phyloP scores from a whole-genome alignment of 2,797 vertebrate genomes.

The Nyctalus aviator region DNA sequence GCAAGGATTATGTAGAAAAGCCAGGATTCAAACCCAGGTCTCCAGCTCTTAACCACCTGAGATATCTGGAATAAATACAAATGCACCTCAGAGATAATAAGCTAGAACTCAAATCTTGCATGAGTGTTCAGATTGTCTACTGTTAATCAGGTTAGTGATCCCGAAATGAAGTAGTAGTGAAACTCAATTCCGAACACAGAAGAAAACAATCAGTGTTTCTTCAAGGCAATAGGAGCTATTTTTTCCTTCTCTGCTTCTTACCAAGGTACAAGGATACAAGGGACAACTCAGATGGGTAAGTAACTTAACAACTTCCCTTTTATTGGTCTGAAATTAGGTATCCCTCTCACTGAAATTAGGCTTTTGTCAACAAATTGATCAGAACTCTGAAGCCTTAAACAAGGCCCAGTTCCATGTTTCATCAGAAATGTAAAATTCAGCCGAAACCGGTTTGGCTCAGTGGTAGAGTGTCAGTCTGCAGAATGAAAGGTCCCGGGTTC shows the following conservation, averaged over 20 bases:
- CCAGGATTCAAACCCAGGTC: constrained; percentile 30
- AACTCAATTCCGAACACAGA: constrained; percentile 20
- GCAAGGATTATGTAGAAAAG: not conserved
- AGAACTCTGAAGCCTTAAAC: constrained; percentile 24
- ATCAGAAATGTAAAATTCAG: constrained; percentile 49
- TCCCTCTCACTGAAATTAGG: not conserved
- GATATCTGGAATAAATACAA: not conserved
- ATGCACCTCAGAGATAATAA: not conserved
- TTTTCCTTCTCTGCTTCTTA: not conserved
- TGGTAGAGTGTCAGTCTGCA: no score
- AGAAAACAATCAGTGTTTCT: constrained; percentile 43
- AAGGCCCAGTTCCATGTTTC: constrained; percentile 30
- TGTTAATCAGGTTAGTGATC: not conserved
- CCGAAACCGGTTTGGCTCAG: no score
- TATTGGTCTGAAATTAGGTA: constrained; percentile 42
- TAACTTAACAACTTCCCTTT: not conserved
- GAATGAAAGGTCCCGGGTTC: no score
- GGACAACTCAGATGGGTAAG: not conserved
- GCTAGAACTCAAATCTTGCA: constrained; percentile 20
- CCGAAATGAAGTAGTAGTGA: constrained; percentile 36
- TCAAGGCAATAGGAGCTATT: not conserved
- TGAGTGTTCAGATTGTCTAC: not conserved
- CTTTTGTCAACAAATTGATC: constrained; percentile 35
- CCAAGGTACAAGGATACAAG: not conserved
- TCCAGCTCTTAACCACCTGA: not conserved